Evolutionary conservation across 2,113 vertebrate species (phyloP).

Genomic region (Scomber japonicus): DNA sequence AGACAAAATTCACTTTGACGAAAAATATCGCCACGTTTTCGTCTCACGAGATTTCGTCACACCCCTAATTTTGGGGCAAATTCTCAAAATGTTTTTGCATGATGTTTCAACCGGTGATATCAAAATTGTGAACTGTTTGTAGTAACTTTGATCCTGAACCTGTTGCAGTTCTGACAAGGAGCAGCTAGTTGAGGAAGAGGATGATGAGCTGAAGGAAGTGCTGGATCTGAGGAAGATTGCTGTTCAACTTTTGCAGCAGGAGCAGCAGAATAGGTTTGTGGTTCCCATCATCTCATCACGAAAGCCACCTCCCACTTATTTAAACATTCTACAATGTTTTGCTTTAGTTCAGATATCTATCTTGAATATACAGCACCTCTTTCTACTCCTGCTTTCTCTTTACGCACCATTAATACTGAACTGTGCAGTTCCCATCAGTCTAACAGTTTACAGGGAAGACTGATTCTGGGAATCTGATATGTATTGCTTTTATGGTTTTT

Average conservation of each 20-base stretch:
- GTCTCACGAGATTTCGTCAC: too few species aligned
- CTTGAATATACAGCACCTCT: background rate
- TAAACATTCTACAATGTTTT: background rate
- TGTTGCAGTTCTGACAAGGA: constrained; percentile 89
- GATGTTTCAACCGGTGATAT: background rate
- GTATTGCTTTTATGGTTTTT: too few species aligned
- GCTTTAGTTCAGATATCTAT: background rate
- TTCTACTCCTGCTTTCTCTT: background rate
- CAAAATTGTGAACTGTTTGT: background rate
- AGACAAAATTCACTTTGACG: too few species aligned
- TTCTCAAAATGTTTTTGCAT: background rate
- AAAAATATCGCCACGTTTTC: too few species aligned
- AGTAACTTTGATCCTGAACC: background rate
- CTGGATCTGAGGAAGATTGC: constrained; percentile 97
- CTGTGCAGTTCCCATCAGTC: background rate
- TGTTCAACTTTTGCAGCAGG: constrained; percentile 94
- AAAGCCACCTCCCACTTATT: background rate
- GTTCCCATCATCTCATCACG: background rate
- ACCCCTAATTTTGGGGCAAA: too few species aligned
- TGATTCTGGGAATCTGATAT: too few species aligned
- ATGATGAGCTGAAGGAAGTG: constrained; percentile 95
- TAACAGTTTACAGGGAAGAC: background rate
- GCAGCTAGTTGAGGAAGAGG: constrained; percentile 88
- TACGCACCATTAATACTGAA: background rate
- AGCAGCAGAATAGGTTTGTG: constrained; percentile 94